These are phyloP conservation scores for Propithecus deckenii DNA, from an alignment of 2,797 vertebrate genomes.

Conservation along the genomic window DNA sequence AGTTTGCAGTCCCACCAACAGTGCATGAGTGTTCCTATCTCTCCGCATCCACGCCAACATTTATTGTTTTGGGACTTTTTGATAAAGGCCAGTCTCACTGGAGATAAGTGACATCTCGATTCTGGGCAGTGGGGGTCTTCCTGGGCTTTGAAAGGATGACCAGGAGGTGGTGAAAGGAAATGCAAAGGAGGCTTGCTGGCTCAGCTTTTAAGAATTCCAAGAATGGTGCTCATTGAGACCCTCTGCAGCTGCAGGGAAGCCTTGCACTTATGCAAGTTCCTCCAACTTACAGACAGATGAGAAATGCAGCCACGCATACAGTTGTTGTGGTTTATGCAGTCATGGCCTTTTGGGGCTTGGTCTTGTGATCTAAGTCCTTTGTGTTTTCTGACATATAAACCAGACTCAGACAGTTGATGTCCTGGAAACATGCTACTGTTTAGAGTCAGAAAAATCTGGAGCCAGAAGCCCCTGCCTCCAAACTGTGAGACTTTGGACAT, in stretches of 20 bases:
- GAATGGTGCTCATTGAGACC: too few species aligned
- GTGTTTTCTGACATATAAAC: background rate
- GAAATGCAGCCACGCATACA: fast-evolving
- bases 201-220: background rate
- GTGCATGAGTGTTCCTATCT: too few species aligned
- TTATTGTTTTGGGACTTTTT: too few species aligned
- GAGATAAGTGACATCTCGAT: background rate
- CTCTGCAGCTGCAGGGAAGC: background rate
- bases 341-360: background rate
- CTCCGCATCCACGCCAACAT: too few species aligned
- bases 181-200: background rate
- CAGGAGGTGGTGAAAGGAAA: background rate
- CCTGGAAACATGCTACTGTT: background rate
- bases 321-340: fast-evolving
- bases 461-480: background rate
- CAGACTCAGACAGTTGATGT: background rate
- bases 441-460: background rate
- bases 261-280: fast-evolving
- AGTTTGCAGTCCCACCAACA: too few species aligned
- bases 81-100: too few species aligned
- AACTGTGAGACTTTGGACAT: too few species aligned
- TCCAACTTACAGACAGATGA: background rate
- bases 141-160: background rate
- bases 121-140: background rate
- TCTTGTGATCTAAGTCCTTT: background rate